phyloP scores from a whole-genome alignment of 2,888 invertebrate genomes.

The Perizoma flavofasciatum region DNA sequence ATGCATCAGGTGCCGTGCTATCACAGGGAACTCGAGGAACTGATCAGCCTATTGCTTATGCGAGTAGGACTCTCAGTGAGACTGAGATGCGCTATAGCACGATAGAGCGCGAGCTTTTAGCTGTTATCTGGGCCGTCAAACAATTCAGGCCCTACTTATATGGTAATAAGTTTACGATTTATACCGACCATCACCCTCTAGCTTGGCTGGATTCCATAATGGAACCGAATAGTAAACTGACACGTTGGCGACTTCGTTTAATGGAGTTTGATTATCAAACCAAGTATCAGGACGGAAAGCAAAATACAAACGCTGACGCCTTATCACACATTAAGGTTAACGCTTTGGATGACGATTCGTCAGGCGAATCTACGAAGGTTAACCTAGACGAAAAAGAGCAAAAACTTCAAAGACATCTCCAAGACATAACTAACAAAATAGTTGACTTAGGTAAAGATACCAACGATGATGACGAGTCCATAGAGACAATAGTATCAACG shows the following conservation, averaged over 20 bases:
- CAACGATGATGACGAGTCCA: no score
- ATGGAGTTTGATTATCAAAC: constrained; percentile 15
- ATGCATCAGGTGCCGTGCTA: constrained; percentile 15
- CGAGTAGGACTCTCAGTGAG: constrained; percentile 39
- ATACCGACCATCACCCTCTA: constrained; percentile 57
- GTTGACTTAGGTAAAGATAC: constrained; percentile 3
- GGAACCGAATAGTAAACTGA: constrained; percentile 16
- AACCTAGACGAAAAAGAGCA: constrained; percentile 17
- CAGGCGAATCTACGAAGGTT: constrained; percentile 15
- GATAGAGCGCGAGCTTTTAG: constrained; percentile 55
- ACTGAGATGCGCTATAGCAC: constrained; percentile 41
- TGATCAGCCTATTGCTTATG: constrained; percentile 44
- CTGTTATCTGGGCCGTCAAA: constrained; percentile 53
- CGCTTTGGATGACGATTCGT: not conserved
- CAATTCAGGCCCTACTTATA: constrained; percentile 56
- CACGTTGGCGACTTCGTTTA: constrained; percentile 19
- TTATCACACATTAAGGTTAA: constrained; percentile 15
- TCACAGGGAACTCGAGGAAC: not conserved
- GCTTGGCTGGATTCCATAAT: constrained; percentile 14
- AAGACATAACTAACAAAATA: constrained; percentile 4
- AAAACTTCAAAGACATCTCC: not conserved
- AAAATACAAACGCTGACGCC: constrained; percentile 23
- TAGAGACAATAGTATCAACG: no score
- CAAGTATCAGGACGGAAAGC: constrained; percentile 10
- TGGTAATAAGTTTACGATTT: constrained; percentile 52